Percentiles rank a stretch among this genome's conserved stretches.
phyloP scores from a whole-genome alignment of 2,888 invertebrate species.

The Crioceris asparagi region DNA sequence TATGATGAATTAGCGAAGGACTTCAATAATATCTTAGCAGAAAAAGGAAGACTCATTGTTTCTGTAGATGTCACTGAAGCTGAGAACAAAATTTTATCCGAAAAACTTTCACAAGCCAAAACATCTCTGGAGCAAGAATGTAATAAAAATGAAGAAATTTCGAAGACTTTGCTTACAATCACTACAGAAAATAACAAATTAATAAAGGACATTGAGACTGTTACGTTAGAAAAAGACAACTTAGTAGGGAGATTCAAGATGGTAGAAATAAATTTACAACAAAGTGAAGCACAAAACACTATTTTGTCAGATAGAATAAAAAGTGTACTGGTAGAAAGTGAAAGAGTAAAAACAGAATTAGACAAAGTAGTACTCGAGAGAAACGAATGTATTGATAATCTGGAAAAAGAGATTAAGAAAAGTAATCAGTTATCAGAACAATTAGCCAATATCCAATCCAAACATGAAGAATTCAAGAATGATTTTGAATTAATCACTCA shows the following conservation, averaged over 20 bases:
- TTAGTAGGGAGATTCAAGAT: not conserved
- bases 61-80: too few relatives aligned
- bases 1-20: too few relatives aligned
- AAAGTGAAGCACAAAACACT: conserved; percentile 1
- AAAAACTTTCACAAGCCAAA: too few relatives aligned
- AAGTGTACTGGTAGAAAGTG: not conserved
- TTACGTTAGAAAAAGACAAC: conserved; percentile 2
- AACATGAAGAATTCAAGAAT: not conserved
- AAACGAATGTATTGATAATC: too few relatives aligned
- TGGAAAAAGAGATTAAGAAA: not conserved
- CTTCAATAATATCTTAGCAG: too few relatives aligned
- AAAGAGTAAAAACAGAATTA: too few relatives aligned
- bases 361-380: too few relatives aligned
- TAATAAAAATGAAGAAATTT: too few relatives aligned
- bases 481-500: not conserved
- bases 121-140: too few relatives aligned
- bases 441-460: not conserved
- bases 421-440: not conserved
- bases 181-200: not conserved
- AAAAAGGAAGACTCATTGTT: too few relatives aligned
- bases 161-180: not conserved
- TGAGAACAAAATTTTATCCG: too few relatives aligned
- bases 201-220: conserved; percentile 5
- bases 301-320: conserved; percentile 2
- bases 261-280: not conserved